A percentile compares a stretch with the other conserved stretches of the same genome.
phyloP scores from a whole-genome alignment of 2,113 vertebrate species.

The Xyliphius kryptos region DNA sequence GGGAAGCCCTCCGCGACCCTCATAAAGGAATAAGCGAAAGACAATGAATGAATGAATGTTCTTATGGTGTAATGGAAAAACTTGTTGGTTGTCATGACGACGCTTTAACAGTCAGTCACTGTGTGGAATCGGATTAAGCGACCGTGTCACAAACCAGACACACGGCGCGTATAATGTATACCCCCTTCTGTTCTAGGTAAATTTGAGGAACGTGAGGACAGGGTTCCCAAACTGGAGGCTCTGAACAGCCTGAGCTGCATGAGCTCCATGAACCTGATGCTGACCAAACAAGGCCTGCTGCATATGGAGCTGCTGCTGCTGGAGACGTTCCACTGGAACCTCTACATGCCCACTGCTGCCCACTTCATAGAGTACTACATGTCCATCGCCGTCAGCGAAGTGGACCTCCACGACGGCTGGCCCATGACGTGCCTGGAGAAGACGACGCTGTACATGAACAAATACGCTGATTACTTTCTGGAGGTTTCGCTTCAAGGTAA shows the following conservation, averaged over 20 bases:
- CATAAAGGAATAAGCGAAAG: too few relatives aligned
- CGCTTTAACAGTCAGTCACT: too few relatives aligned
- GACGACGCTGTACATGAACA: slow-evolving; percentile 92
- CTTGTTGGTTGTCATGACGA: too few relatives aligned
- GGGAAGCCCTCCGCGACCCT: too few relatives aligned
- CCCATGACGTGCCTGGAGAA: slow-evolving; percentile 90
- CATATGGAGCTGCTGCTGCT: slow-evolving; percentile 93
- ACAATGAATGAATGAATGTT: too few relatives aligned
- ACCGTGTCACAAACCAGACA: too few relatives aligned
- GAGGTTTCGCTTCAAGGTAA: slow-evolving; percentile 96
- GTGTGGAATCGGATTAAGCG: too few relatives aligned
- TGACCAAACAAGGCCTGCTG: slow-evolving; percentile 90
- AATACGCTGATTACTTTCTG: slow-evolving; percentile 94
- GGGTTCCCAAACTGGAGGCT: slow-evolving; percentile 91
- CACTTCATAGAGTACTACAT: slow-evolving; percentile 98
- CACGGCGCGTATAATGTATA: too few relatives aligned
- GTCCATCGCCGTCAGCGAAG: slow-evolving; percentile 84
- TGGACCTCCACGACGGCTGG: slow-evolving; percentile 92
- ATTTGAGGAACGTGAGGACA: slow-evolving; percentile 97
- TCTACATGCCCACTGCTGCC: slow-evolving; percentile 93
- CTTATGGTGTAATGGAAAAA: too few relatives aligned
- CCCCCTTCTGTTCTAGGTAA: slow-evolving; percentile 84
- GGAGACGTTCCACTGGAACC: slow-evolving; percentile 96
- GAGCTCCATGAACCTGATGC: slow-evolving; percentile 92
- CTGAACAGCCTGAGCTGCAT: slow-evolving; percentile 92